Base-by-base conservation (phyloP, 2,888 invertebrate genomes). In the Parascotia fuliginaria region DNA sequence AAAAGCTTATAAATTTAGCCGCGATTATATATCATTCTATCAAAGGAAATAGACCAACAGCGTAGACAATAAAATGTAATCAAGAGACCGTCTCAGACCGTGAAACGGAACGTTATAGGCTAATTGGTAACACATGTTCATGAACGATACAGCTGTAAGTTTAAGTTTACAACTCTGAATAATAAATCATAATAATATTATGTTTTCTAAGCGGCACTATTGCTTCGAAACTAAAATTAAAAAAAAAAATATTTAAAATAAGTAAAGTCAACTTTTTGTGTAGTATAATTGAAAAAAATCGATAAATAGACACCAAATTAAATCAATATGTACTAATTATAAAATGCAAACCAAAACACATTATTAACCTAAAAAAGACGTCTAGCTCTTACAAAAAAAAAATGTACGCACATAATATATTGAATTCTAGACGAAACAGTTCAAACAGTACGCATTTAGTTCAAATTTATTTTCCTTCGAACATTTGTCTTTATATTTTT, bases 31-130 rank as follows among this genome's bases (percentile, higher is more conserved):
- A 39, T 22, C 13, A 12, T 43, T 32, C 40, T 59, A 52, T 55
- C 48, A 64, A 75, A 75, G 72, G 74, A 80, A 82, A 74, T 82
- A 83, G 83, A 85, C 80, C 83, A 84, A 81, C 81, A 74, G 77
- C 71, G 79, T 74, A 79, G 81, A 87, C 85, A 89, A 91, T 90
- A 88, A 90, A 89, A 86, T 70, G 68, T 87, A 89, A 90, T 89
- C 88, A 89, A 85, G 78, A 69, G 47, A 70, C 75, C 77, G 81
- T 80, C 79, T 79, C 72, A 73, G 70, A 69, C 71, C 73, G 73
- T 74, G 70, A 70, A 74, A 63, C 67, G 65, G 75, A 77, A 80
- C 81, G 79, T 83, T 83, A 83, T 81, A 70, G 65, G 70, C 77
- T 89, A 89, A 90, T 90, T 89, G 83, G 78, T 72, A 77, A 78